Conservation (phyloP, 2,113 vertebrate species). For the Trogon melanurus region DNA sequence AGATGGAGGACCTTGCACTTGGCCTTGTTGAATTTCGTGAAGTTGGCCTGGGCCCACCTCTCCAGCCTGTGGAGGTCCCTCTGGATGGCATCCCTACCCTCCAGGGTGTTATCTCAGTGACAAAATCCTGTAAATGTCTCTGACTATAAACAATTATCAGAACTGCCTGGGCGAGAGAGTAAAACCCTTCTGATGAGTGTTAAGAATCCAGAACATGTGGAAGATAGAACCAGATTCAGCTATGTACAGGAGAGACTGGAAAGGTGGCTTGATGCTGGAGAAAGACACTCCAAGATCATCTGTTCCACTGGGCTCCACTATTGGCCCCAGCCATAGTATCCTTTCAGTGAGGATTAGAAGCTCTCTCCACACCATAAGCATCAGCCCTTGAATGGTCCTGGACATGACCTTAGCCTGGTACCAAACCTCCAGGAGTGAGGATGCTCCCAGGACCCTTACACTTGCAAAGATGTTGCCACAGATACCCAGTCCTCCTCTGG, state of each 20-base stretch:
- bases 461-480: accelerated
- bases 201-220: not conserved
- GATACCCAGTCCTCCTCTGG: not conserved
- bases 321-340: not conserved
- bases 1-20: no score
- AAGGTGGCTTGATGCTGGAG: not conserved
- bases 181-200: no score
- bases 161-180: no score
- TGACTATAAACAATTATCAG: no score
- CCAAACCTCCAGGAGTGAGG: not conserved
- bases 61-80: no score
- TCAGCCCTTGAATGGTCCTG: not conserved
- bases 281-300: not conserved
- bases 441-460: not conserved
- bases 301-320: not conserved
- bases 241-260: not conserved
- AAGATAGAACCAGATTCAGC: not conserved
- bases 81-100: no score
- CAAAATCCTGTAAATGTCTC: no score
- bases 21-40: no score
- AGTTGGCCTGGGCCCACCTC: no score
- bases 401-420: not conserved
- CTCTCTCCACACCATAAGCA: not conserved
- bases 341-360: not conserved
- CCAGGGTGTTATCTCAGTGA: no score